Conservation (phyloP, 2,113 vertebrate genomes). For the Heloderma charlesbogerti region DNA sequence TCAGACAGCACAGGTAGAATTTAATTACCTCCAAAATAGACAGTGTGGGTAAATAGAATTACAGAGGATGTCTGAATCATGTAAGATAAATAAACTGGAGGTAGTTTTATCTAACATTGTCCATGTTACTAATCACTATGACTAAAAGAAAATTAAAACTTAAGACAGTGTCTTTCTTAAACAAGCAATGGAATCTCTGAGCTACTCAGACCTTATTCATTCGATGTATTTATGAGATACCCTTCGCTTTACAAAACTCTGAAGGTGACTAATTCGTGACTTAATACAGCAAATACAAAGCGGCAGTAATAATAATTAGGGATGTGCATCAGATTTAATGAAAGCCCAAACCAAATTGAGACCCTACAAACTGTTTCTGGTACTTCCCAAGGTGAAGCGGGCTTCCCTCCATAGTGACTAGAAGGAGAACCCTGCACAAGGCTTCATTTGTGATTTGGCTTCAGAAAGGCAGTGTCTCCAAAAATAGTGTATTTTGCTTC, state of each 20-base stretch:
- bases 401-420: too few relatives aligned
- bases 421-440: too few relatives aligned
- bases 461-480: too few relatives aligned
- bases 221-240: background rate
- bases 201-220: background rate
- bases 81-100: background rate
- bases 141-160: background rate
- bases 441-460: too few relatives aligned
- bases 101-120: constrained; percentile 7
- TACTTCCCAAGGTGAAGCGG: too few relatives aligned
- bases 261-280: too few relatives aligned
- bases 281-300: background rate
- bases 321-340: too few relatives aligned
- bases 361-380: too few relatives aligned
- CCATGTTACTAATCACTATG: background rate
- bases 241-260: background rate
- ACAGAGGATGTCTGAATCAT: background rate
- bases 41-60: background rate
- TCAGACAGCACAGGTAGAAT: background rate
- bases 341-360: too few relatives aligned
- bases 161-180: background rate
- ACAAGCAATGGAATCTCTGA: constrained; percentile 6
- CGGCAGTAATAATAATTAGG: background rate
- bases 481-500: too few relatives aligned
- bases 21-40: background rate